phyloP scores from a whole-genome alignment of 2,797 vertebrate genomes.

The Silurus aristotelis region DNA sequence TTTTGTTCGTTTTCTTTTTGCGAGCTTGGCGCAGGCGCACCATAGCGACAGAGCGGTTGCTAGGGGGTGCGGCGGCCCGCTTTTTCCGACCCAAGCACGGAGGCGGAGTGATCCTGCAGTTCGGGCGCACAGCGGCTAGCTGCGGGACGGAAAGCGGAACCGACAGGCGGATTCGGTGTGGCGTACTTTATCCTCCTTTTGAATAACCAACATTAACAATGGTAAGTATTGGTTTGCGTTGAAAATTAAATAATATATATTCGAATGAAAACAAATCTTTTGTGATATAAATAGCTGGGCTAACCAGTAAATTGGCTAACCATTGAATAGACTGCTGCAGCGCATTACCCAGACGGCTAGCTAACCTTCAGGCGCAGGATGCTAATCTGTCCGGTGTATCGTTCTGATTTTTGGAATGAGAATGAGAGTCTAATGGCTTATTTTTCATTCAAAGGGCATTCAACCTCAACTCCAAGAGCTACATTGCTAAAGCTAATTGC shows the following conservation, averaged over 20 bases:
- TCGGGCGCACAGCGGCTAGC: slow-evolving; percentile 53
- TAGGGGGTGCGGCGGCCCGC: slow-evolving; percentile 59
- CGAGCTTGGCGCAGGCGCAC: slow-evolving; percentile 55
- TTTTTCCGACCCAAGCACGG: slow-evolving; percentile 49
- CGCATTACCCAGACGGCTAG: slow-evolving; percentile 7
- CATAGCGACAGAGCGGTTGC: slow-evolving; percentile 57
- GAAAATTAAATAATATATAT: background rate
- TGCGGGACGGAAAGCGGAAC: slow-evolving; percentile 39
- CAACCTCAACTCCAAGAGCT: background rate
- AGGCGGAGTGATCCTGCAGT: slow-evolving; percentile 58
- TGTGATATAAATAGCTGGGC: background rate
- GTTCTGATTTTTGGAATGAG: background rate
- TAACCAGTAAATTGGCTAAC: slow-evolving; percentile 20
- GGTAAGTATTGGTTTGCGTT: slow-evolving; percentile 45
- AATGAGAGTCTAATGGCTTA: background rate
- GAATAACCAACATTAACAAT: slow-evolving; percentile 29
- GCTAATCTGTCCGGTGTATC: background rate
- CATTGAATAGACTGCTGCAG: slow-evolving; percentile 34
- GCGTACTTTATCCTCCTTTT: background rate
- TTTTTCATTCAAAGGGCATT: background rate
- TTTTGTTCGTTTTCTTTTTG: background rate
- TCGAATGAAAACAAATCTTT: background rate
- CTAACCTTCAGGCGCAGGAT: background rate
- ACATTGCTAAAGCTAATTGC: slow-evolving; percentile 7
- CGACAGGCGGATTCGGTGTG: background rate